These are phyloP conservation scores for Rhea americana DNA, from an alignment of 2,113 vertebrate genomes.

Conservation along the genomic window DNA sequence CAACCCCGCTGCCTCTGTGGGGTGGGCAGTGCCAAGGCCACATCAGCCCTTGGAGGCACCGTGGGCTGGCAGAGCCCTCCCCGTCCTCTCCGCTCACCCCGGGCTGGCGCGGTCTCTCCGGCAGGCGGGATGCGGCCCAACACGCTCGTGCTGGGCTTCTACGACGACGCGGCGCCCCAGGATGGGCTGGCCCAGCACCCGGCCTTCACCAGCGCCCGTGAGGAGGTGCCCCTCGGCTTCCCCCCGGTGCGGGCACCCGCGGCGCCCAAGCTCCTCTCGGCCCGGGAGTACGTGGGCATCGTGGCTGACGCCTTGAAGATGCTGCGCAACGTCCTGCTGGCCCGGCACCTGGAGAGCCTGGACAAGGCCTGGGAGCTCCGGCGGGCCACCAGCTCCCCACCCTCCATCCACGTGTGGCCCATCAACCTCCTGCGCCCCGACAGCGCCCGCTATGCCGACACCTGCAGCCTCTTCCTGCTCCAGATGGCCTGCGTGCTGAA, in stretches of 20 bases:
- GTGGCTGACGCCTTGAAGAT: slow-evolving; percentile 90
- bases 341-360: slow-evolving; percentile 83
- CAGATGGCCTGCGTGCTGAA: slow-evolving; percentile 90
- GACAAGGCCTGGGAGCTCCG: slow-evolving; percentile 72
- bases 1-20: fast-evolving
- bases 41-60: background rate
- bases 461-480: slow-evolving; percentile 91
- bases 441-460: slow-evolving; percentile 87
- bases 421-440: slow-evolving; percentile 88
- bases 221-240: slow-evolving; percentile 73
- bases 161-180: slow-evolving; percentile 74
- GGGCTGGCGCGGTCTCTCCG: fast-evolving
- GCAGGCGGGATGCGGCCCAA: slow-evolving; percentile 92
- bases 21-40: background rate
- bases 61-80: background rate
- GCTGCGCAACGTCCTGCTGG: slow-evolving; percentile 88
- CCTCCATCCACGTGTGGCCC: slow-evolving; percentile 89
- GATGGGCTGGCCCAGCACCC: slow-evolving; percentile 77
- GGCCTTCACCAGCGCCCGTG: slow-evolving; percentile 7
- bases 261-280: slow-evolving; percentile 67
- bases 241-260: slow-evolving; percentile 52
- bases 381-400: slow-evolving; percentile 2
- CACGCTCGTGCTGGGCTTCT: slow-evolving; percentile 90
- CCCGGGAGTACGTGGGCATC: slow-evolving; percentile 85
- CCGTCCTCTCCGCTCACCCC: background rate